Evolutionary conservation across 2,113 vertebrate species (phyloP).

Genomic region (Ptyas mucosa): DNA sequence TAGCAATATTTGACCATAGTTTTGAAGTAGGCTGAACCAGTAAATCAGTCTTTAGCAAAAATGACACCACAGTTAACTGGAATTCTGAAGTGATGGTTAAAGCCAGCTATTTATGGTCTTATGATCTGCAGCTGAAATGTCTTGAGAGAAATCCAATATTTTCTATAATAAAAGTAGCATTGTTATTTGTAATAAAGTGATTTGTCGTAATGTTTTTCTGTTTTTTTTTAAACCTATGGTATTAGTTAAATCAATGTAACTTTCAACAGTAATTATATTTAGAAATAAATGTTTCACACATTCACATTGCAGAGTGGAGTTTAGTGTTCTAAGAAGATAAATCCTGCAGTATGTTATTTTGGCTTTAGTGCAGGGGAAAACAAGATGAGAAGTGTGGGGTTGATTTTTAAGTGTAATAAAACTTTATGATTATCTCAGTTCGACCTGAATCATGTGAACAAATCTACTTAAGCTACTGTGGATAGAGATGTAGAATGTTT

Average conservation of each 20-base stretch:
- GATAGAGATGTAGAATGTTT: neutral
- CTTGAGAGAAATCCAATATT: slow-evolving; percentile 59
- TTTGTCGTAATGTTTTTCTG: slow-evolving; percentile 42
- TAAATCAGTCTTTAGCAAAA: slow-evolving; percentile 55
- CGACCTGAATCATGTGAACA: neutral
- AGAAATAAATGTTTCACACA: neutral
- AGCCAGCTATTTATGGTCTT: slow-evolving; percentile 58
- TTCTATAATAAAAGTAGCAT: slow-evolving; percentile 59
- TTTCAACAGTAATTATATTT: neutral
- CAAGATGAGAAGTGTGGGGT: neutral
- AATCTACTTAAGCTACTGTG: neutral
- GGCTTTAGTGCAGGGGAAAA: neutral
- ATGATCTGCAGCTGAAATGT: slow-evolving; percentile 55
- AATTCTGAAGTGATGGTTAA: slow-evolving; percentile 40
- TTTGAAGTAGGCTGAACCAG: slow-evolving; percentile 58
- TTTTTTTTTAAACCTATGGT: neutral
- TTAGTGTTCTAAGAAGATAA: neutral
- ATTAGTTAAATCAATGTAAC: neutral
- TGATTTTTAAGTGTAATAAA: neutral
- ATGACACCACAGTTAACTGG: slow-evolving; percentile 53
- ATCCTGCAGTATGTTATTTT: neutral
- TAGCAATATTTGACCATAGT: slow-evolving; percentile 65
- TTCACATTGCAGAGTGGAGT: neutral
- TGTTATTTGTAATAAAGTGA: slow-evolving; percentile 71
- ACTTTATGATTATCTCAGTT: neutral